These are phyloP conservation scores for Drosophila barbarae DNA, from an alignment of 2,888 invertebrate species.

Conservation along the genomic window DNA sequence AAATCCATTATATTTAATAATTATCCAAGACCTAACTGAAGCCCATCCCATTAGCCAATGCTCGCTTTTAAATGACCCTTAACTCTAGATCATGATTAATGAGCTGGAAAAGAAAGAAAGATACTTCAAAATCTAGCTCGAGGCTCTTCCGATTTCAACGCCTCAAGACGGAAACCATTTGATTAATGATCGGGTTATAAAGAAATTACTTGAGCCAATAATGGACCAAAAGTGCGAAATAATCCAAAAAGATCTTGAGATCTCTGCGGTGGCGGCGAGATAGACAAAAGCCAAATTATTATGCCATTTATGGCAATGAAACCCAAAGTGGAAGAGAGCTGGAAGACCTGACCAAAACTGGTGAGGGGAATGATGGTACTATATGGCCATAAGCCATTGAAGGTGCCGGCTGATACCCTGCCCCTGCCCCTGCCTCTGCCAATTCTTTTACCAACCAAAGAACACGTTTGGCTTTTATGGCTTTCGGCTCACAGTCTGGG, in stretches of 20 bases:
- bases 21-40: neutral
- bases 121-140: constrained; percentile 7
- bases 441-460: constrained; percentile 1
- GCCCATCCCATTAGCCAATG: neutral
- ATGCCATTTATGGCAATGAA: constrained; percentile 41
- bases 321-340: constrained; percentile 27
- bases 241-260: constrained; percentile 27
- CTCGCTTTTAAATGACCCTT: neutral
- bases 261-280: neutral
- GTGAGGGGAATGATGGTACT: constrained; percentile 7
- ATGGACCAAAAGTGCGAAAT: constrained; percentile 23
- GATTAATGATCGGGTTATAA: constrained; percentile 35
- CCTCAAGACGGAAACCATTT: constrained; percentile 33
- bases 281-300: constrained; percentile 20
- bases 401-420: constrained; percentile 11
- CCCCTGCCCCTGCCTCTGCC: neutral
- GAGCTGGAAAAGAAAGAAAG: constrained; percentile 9
- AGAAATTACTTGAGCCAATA: constrained; percentile 41
- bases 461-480: constrained; percentile 59
- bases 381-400: constrained; percentile 22
- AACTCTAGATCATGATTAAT: constrained; percentile 31
- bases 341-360: constrained; percentile 19
- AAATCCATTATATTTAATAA: neutral
- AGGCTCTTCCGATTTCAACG: constrained; percentile 30
- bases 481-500: constrained; percentile 27